phyloP scores from a whole-genome alignment of 2,113 vertebrate species.

The Semicossyphus pulcher region DNA sequence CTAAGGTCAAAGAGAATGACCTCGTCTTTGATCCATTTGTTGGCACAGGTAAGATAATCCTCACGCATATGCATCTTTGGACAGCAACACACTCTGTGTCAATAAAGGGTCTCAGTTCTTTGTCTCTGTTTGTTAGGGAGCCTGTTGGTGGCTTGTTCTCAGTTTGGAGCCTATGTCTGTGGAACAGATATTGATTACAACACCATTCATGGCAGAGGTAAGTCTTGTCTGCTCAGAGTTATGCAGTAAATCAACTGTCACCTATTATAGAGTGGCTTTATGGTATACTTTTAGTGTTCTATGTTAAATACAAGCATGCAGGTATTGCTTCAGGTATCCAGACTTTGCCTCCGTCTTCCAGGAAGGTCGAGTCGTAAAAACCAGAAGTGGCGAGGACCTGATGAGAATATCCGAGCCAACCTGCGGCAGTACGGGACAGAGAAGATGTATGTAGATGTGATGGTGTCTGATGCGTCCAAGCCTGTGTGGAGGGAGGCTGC shows the following conservation, averaged over 20 bases:
- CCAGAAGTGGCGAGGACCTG: conserved; percentile 98
- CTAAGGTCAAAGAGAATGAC: conserved; percentile 92
- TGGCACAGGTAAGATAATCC: conserved; percentile 90
- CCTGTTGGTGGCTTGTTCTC: conserved; percentile 94
- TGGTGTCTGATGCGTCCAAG: conserved; percentile 94
- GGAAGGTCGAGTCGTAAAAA: conserved; percentile 96
- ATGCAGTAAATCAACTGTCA: background rate
- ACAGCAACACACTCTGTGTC: background rate
- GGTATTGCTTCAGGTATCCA: background rate
- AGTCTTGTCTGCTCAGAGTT: conserved; percentile 11
- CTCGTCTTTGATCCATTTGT: conserved; percentile 98
- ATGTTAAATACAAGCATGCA: background rate
- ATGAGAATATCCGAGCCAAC: conserved; percentile 98
- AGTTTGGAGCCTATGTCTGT: conserved; percentile 95
- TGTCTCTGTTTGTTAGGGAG: conserved; percentile 85
- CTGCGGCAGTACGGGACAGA: conserved; percentile 94
- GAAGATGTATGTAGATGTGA: conserved; percentile 90
- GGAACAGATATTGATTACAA: conserved; percentile 98
- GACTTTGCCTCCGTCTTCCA: conserved; percentile 53
- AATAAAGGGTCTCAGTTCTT: background rate
- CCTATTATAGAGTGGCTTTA: background rate
- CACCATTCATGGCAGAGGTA: conserved; percentile 95
- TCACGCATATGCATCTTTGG: background rate
- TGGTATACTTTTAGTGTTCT: background rate
- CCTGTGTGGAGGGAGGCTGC: conserved; percentile 88